phyloP scores from a whole-genome alignment of 2,888 invertebrate species.

The Antheraea yamamai region DNA sequence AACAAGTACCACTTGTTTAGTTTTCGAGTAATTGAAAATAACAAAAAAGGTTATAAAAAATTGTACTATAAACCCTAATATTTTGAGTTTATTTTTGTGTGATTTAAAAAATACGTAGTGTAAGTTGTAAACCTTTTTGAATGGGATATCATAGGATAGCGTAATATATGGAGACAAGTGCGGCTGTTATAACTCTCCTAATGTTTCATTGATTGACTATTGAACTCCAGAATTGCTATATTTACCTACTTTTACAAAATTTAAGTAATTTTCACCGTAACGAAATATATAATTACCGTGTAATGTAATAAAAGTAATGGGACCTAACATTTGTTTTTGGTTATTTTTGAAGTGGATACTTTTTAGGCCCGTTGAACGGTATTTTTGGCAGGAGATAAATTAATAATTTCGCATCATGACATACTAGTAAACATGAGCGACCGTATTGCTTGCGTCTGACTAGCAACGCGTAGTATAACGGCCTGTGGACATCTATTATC shows the following conservation, averaged over 20 bases:
- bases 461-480: no score
- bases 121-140: not conserved
- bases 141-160: not conserved
- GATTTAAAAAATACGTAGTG: not conserved
- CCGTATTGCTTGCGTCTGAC: no score
- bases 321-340: no score
- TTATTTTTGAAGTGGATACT: no score
- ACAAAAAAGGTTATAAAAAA: not conserved
- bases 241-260: not conserved
- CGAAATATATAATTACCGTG: not conserved
- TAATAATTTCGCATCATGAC: no score
- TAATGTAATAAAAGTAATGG: no score
- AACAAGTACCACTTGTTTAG: conserved; percentile 65
- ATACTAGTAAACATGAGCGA: no score
- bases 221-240: not conserved
- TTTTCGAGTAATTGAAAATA: conserved; percentile 3
- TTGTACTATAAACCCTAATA: not conserved
- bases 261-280: not conserved
- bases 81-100: not conserved
- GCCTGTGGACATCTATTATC: no score
- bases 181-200: not conserved
- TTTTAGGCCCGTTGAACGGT: no score
- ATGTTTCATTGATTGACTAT: conserved; percentile 12
- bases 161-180: conserved; percentile 2
- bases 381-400: no score